phyloP scores from a whole-genome alignment of 2,113 vertebrate genomes.

The Psophia crepitans region DNA sequence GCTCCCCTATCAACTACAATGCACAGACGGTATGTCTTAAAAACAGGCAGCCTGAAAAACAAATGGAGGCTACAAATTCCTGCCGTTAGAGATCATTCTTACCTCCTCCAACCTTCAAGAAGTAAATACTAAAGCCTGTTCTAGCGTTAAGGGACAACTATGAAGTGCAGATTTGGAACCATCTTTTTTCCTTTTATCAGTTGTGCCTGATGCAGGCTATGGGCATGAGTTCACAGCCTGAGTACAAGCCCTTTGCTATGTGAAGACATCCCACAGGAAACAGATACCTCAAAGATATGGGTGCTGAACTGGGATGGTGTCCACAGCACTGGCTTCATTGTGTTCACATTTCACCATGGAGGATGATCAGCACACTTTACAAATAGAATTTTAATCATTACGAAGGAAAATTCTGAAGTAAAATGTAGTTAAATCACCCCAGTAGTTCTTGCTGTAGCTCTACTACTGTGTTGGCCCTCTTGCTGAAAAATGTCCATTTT shows the following conservation, averaged over 20 bases:
- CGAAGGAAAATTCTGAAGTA: neutral
- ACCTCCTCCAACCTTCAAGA: neutral
- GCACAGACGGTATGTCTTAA: neutral
- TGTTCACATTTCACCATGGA: neutral
- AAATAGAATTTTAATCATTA: neutral
- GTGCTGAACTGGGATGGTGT: neutral
- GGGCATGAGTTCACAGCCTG: neutral
- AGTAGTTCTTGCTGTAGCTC: neutral
- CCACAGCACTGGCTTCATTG: neutral
- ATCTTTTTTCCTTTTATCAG: neutral
- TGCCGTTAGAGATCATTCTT: neutral
- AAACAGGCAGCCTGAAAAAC: neutral
- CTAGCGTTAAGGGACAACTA: neutral
- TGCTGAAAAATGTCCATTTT: neutral
- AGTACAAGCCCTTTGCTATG: neutral
- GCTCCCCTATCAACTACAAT: neutral
- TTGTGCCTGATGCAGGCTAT: neutral
- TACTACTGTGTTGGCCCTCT: neutral
- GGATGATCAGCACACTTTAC: neutral
- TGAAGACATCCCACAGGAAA: neutral
- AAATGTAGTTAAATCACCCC: neutral
- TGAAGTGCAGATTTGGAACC: neutral
- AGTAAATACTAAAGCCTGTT: neutral
- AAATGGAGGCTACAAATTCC: neutral
- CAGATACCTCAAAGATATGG: neutral